Conservation (phyloP, 2,113 vertebrate species). For the Hippocampus comes region DNA sequence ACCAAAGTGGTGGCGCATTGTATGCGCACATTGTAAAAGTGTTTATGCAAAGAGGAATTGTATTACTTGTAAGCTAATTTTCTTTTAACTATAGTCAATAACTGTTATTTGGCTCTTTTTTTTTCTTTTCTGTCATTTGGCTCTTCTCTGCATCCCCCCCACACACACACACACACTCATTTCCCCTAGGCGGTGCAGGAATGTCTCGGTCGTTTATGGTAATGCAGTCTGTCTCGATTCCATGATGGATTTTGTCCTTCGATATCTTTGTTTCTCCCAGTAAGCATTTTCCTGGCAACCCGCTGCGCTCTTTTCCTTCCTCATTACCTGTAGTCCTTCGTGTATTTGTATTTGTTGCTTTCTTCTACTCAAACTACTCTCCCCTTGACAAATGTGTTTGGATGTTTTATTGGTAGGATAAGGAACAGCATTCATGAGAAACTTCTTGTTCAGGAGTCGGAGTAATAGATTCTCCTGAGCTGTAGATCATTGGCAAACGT, state of each 20-base stretch:
- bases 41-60: background rate
- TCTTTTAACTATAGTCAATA: background rate
- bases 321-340: too few species aligned
- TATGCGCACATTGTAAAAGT: background rate
- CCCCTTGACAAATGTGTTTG: background rate
- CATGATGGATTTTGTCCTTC: background rate
- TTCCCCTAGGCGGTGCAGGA: background rate
- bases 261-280: background rate
- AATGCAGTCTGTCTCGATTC: background rate
- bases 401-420: conserved; percentile 4
- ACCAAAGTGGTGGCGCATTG: conserved; percentile 1
- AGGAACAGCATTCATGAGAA: too few species aligned
- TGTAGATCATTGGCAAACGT: conserved; percentile 60
- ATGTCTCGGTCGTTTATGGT: background rate
- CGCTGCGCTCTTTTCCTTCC: too few species aligned
- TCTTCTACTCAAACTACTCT: too few species aligned
- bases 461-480: conserved; percentile 31
- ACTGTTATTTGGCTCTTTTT: too few species aligned
- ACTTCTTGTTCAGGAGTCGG: conserved; percentile 4
- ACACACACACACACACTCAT: background rate
- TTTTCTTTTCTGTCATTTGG: background rate
- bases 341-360: too few species aligned
- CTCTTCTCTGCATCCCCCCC: too few species aligned
- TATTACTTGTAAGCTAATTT: background rate
- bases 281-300: background rate